phyloP scores from a whole-genome alignment of 1,140 invertebrate genomes.

The Octopus sinensis region DNA sequence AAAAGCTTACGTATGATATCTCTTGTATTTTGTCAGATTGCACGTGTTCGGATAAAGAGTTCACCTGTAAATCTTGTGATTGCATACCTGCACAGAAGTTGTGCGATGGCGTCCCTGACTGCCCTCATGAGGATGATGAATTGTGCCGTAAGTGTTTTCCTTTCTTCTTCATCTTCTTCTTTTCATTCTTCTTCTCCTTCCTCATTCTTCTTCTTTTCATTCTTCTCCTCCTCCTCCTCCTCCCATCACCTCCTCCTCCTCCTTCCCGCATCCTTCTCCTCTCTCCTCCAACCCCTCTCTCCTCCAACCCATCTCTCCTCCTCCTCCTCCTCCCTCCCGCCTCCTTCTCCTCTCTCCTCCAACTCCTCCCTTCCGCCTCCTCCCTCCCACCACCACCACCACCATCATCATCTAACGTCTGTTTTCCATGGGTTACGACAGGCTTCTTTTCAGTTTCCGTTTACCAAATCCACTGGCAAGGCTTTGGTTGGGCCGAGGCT shows the following conservation, averaged over 20 bases:
- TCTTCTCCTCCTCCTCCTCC: not conserved
- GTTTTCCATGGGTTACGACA: too few relatives aligned
- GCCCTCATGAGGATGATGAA: slow-evolving; percentile 39
- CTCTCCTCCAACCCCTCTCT: not conserved
- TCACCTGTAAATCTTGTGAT: slow-evolving; percentile 54
- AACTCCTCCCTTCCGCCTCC: not conserved
- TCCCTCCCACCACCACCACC: not conserved
- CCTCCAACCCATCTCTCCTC: too few relatives aligned
- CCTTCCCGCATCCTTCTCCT: not conserved
- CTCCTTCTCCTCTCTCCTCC: not conserved
- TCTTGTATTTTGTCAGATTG: not conserved
- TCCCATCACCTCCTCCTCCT: not conserved
- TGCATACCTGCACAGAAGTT: slow-evolving; percentile 65
- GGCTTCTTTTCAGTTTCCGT: too few relatives aligned
- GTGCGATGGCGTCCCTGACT: slow-evolving; percentile 58
- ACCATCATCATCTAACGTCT: not conserved
- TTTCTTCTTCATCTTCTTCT: not conserved
- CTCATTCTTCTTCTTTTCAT: not conserved
- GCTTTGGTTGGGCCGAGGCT: too few relatives aligned
- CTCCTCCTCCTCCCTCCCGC: not conserved
- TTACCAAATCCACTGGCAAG: too few relatives aligned
- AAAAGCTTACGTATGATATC: too few relatives aligned
- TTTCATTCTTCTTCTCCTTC: not conserved
- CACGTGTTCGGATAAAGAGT: not conserved
- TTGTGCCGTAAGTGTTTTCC: slow-evolving; percentile 31